Conservation (phyloP, 2,797 vertebrate genomes). For the Pipistrellus pipistrellus region DNA sequence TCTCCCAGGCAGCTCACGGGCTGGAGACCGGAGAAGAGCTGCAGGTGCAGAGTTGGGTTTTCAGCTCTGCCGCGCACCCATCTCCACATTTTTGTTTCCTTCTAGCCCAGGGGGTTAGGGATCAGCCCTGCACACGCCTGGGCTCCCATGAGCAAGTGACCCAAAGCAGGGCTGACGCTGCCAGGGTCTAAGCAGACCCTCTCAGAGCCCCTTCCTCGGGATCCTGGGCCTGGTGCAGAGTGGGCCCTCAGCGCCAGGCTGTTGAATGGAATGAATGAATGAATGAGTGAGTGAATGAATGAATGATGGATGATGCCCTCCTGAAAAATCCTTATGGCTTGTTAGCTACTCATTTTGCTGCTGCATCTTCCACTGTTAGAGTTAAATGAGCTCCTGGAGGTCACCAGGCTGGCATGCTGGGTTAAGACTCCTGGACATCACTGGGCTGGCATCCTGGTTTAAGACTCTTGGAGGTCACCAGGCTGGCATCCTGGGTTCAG, state of each 20-base stretch:
- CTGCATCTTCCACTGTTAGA: neutral
- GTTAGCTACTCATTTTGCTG: neutral
- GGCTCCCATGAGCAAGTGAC: neutral
- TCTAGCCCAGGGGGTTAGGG: neutral
- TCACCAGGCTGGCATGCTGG: too few relatives aligned
- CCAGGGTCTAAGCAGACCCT: neutral
- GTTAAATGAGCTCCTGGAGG: neutral
- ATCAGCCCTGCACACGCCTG: accelerated
- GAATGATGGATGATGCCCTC: too few relatives aligned
- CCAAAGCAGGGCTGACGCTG: neutral
- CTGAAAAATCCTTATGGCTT: accelerated
- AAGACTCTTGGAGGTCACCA: too few relatives aligned
- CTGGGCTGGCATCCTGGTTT: too few relatives aligned
- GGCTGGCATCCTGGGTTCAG: too few relatives aligned
- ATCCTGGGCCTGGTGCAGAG: neutral
- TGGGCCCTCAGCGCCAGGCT: neutral
- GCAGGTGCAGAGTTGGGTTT: too few relatives aligned
- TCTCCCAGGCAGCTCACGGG: neutral
- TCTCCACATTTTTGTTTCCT: neutral
- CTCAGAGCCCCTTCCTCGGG: too few relatives aligned
- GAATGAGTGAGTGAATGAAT: neutral
- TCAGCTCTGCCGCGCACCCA: neutral
- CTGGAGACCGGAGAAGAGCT: neutral
- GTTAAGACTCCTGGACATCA: too few relatives aligned
- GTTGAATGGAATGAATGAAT: neutral